Conservation (phyloP, 2,113 vertebrate genomes). For the Protobothrops mucrosquamatus region DNA sequence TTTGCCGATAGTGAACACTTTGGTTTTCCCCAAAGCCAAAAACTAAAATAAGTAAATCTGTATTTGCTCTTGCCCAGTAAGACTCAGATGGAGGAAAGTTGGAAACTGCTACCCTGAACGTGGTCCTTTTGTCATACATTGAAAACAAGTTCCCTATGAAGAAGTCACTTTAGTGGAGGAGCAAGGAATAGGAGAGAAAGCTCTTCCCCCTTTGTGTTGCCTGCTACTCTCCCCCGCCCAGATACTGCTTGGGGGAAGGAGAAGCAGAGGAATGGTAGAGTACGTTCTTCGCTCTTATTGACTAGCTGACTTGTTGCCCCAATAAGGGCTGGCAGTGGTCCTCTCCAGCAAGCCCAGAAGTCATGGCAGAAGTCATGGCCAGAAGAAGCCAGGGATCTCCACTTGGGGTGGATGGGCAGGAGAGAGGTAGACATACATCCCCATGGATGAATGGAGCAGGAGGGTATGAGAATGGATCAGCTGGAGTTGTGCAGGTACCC, state of each 20-base stretch:
- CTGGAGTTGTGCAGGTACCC: background rate
- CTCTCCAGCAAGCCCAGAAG: background rate
- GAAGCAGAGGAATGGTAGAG: background rate
- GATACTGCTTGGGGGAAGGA: background rate
- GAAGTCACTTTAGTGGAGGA: background rate
- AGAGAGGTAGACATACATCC: background rate
- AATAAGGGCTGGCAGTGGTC: background rate
- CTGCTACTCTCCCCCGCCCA: background rate
- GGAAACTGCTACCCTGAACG: background rate
- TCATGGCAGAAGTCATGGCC: background rate
- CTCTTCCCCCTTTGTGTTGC: background rate
- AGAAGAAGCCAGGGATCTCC: background rate
- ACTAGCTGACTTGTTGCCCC: background rate
- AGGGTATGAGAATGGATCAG: background rate
- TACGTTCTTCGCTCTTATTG: background rate
- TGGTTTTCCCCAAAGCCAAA: background rate
- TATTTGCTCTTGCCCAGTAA: background rate
- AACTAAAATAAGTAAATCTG: background rate
- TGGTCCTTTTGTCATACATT: background rate
- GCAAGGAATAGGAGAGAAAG: background rate
- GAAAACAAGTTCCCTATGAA: background rate
- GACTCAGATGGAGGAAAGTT: background rate
- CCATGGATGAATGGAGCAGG: background rate
- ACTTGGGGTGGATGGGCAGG: background rate
- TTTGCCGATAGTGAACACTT: background rate